Evolutionary conservation across 1,140 invertebrate genomes (phyloP).

Genomic region (Ectropis grisescens): DNA sequence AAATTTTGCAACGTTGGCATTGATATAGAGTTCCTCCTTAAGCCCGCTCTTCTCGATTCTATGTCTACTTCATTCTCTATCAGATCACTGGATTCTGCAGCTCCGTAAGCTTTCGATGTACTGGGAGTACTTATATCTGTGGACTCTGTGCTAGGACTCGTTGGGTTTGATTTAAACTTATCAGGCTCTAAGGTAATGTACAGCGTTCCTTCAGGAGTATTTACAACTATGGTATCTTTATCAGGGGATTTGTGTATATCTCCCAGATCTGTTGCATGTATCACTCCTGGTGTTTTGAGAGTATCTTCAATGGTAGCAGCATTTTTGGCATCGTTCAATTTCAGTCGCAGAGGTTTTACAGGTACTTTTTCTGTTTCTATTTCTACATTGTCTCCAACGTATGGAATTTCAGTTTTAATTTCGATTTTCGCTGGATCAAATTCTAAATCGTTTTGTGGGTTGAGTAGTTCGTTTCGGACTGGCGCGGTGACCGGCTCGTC

Average conservation of each 20-base stretch:
- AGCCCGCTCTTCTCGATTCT: constrained; percentile 26
- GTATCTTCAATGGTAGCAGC: constrained; percentile 10
- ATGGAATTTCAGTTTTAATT: constrained; percentile 31
- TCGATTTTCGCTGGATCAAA: too few relatives aligned
- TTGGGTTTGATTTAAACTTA: constrained; percentile 29
- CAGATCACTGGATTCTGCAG: constrained; percentile 31
- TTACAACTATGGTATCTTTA: constrained; percentile 56
- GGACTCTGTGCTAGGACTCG: constrained; percentile 39
- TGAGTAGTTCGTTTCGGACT: too few relatives aligned
- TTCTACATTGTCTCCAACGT: constrained; percentile 38
- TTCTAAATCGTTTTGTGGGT: too few relatives aligned
- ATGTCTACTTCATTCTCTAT: constrained; percentile 34
- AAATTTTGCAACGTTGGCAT: constrained; percentile 58
- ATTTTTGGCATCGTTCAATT: neutral
- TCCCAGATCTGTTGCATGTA: constrained; percentile 32
- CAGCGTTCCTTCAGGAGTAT: constrained; percentile 55
- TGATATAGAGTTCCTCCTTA: constrained; percentile 65
- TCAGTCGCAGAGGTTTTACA: constrained; percentile 25
- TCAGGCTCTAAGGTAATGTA: constrained; percentile 57
- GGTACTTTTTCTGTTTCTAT: constrained; percentile 25
- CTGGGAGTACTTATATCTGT: constrained; percentile 30
- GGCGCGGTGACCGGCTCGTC: neutral
- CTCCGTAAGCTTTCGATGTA: constrained; percentile 38
- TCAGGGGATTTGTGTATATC: constrained; percentile 36
- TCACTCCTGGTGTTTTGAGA: too few relatives aligned